These are phyloP conservation scores for Homalodisca vitripennis DNA, from an alignment of 1,140 invertebrate species.

Conservation along the genomic window DNA sequence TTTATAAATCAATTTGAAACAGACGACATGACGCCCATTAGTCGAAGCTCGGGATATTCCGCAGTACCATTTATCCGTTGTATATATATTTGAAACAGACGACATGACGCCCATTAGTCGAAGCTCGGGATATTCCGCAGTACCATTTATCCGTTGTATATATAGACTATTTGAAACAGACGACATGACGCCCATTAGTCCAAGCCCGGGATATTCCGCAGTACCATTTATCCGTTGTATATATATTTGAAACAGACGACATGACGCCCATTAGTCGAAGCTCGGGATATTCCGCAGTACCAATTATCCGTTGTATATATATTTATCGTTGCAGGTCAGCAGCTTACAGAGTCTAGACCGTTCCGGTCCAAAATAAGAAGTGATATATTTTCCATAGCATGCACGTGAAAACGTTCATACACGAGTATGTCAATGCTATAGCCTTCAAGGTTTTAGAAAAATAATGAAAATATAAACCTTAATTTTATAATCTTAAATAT, in stretches of 20 bases:
- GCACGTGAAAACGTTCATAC: too few relatives aligned
- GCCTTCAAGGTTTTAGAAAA: too few relatives aligned
- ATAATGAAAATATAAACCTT: too few relatives aligned
- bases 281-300: constrained; percentile 1
- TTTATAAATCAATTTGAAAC: not conserved
- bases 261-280: not conserved
- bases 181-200: not conserved
- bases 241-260: not conserved
- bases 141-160: too few relatives aligned
- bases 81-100: not conserved
- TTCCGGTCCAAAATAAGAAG: too few relatives aligned
- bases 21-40: not conserved
- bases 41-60: constrained; percentile 1
- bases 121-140: constrained; percentile 3
- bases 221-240: too few relatives aligned
- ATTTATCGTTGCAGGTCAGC: too few relatives aligned
- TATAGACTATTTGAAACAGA: not conserved
- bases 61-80: too few relatives aligned
- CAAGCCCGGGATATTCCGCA: not conserved
- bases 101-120: not conserved
- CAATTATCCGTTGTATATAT: not conserved
- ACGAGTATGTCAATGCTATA: too few relatives aligned
- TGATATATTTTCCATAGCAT: too few relatives aligned
- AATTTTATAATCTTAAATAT: too few relatives aligned
- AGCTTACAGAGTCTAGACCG: too few relatives aligned